Base-by-base conservation (phyloP, 2,113 vertebrate species). In the Jacana jacana region DNA sequence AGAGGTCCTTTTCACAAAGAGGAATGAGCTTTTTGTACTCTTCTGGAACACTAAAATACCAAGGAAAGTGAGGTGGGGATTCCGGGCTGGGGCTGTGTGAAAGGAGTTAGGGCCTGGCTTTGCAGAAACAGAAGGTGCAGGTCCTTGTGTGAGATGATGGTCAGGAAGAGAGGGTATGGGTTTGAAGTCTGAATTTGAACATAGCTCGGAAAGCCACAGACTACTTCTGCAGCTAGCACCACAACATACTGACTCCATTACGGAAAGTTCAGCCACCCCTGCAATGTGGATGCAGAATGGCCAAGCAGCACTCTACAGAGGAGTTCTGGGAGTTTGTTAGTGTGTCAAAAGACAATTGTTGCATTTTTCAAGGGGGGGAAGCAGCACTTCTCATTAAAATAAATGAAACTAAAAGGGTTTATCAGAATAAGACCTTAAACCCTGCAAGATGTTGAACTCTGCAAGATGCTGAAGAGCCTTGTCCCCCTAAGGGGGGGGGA, bases 111-210 rank as follows among this genome's bases (percentile, higher is more conserved):
- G 9, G 9, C 17, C 30, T 48, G 25, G 17, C 46, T 66, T 60
- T 49, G 51, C 58, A 86, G 77, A 55, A 66, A 44, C 11, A 37
- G 51, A 23, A 54, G n/a, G 31, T 19, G 23, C 17, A 44, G 58
- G 31, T 78, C 33, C 27, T 82, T 10, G 19, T 49, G 52, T 46
- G 13, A 82, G 39, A 27, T 31, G n/a, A 14, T 37, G 39, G 19
- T 30, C 1, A 0, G 23, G 19, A 54, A n/a, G n/a, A 54, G 7
- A 18, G 3, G 28, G 4, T 31, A 22, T 37, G 28, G 25, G 13
- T 23, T 78, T 71, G 51, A 86, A 86, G 44, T 40, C 64, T 48
- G 51, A 71, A 14, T 58, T 69, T 69, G 44, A 76, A 48, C 10
- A 17, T 5, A 71, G 19, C 33, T 86, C 46, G n/a, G 16, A 81